Evolutionary conservation across 2,113 vertebrate genomes (phyloP), one percentile per base, ranked within the genome.

Genomic region (Cryptomyrus ogoouensis): DNA sequence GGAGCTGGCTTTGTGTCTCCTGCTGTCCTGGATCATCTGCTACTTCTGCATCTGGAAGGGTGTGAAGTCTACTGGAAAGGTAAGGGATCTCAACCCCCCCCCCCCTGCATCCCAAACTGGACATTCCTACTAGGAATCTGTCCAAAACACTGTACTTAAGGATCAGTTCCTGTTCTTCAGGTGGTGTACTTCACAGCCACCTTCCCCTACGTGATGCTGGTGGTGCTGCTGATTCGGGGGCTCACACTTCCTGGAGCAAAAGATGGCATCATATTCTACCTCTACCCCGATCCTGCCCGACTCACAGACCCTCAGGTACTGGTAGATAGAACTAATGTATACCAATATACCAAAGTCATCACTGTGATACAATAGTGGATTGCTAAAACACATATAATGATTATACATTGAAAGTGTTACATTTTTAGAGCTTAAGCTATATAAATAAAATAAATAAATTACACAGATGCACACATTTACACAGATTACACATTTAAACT

Each of bases 141-240:
- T 52, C 44, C 9, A 8, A 5, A 83, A 44, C 3, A 19, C 15
- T 12, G 8, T 21, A 46, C 53, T 83, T 44, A 42, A 80, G 1
- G 39, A 70, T 86, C 21, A 7, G 53, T 87, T 86, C 89, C 88
- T 74, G 35, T 13, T 0, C 39, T 39, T 13, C 94, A 99, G 98
- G 98, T 99, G 0, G 98, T 99, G 83, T 99, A 99, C 91, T 97
- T 99, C 88, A 99, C 98, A 1, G 98, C 98, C 83, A 99, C 98
- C 0, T 99, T 99, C 89, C 98, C 98, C 0, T 99, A 99, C 0
- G 2, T 97, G 91, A 99, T 99, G 98, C 94, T 99, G 24, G 7
- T 95, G 17, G 94, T 97, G 83, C 93, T 99, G 83, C 94, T 99
- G 89, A 89, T 98, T n/a, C 97, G 98, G 58, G 98, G 98, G 2